Conservation (phyloP, 2,888 invertebrate species). For the Trichopoda pennipes region DNA sequence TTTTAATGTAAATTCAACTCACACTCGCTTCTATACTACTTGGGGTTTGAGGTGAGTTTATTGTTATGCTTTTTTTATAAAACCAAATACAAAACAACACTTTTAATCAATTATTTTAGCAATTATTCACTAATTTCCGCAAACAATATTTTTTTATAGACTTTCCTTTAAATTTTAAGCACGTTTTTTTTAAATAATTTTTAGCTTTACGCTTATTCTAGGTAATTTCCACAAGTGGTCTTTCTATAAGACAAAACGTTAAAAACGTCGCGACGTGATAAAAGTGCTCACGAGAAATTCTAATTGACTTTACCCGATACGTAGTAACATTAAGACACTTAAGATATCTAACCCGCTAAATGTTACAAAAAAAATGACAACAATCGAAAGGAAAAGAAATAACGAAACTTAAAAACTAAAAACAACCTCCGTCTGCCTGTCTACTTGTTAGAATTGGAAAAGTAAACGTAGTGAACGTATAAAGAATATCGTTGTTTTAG, state of each 20-base stretch:
- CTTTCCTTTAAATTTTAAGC: slow-evolving; percentile 33
- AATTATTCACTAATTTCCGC: slow-evolving; percentile 58
- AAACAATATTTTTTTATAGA: slow-evolving; percentile 40
- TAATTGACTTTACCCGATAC: slow-evolving; percentile 22
- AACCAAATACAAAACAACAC: slow-evolving; percentile 35
- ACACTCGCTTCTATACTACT: slow-evolving; percentile 35
- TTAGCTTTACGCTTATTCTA: neutral
- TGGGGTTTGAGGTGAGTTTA: slow-evolving; percentile 58
- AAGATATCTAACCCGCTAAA: neutral
- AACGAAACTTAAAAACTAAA: slow-evolving; percentile 8
- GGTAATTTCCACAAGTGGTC: neutral
- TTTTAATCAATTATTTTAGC: slow-evolving; percentile 67
- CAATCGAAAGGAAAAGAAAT: neutral
- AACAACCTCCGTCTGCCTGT: neutral
- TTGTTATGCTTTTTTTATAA: slow-evolving; percentile 55
- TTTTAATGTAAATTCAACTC: slow-evolving; percentile 43
- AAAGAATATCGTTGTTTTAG: slow-evolving; percentile 15
- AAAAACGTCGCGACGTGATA: slow-evolving; percentile 12
- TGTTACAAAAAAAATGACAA: neutral
- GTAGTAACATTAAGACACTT: neutral
- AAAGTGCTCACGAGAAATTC: slow-evolving; percentile 36
- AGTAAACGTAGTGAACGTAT: slow-evolving; percentile 18
- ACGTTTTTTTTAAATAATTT: slow-evolving; percentile 19
- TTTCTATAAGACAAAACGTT: slow-evolving; percentile 15
- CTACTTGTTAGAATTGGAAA: neutral